These are phyloP conservation scores for Sinopyrophorus schimmeli DNA, from an alignment of 2,888 invertebrate genomes.

Conservation along the genomic window DNA sequence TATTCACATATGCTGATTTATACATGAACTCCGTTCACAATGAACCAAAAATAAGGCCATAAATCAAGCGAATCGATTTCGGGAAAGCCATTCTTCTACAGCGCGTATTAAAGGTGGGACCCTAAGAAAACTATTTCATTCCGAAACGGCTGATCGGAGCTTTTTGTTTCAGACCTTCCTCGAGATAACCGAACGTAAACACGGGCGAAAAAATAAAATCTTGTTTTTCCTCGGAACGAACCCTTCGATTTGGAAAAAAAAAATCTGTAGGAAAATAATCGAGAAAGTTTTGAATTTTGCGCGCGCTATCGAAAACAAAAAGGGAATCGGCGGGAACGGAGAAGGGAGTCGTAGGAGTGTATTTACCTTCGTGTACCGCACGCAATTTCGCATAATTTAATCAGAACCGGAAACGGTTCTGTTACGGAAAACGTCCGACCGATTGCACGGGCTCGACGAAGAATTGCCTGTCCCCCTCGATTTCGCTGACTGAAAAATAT, in stretches of 20 bases:
- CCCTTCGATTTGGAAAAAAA: too few relatives aligned
- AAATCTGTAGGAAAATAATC: too few relatives aligned
- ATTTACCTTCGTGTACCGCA: constrained; percentile 17
- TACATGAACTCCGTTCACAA: constrained; percentile 33
- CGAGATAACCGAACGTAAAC: neutral
- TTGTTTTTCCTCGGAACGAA: too few relatives aligned
- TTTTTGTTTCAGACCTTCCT: neutral
- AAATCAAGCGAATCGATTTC: constrained; percentile 31
- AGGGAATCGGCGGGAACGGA: constrained; percentile 12
- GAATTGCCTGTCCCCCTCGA: too few relatives aligned
- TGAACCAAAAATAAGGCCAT: constrained; percentile 33
- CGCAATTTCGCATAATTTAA: constrained; percentile 12
- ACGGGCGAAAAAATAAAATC: too few relatives aligned
- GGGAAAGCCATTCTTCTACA: constrained; percentile 11
- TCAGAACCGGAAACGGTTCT: constrained; percentile 4
- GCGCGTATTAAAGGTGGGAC: constrained; percentile 11
- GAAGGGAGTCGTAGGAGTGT: constrained; percentile 11
- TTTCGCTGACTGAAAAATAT: too few relatives aligned
- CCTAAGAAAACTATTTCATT: constrained; percentile 8
- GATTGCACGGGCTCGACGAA: too few relatives aligned
- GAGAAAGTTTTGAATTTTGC: too few relatives aligned
- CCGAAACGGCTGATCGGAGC: constrained; percentile 1
- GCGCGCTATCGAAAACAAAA: too few relatives aligned
- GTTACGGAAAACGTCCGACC: constrained; percentile 1
- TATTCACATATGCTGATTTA: constrained; percentile 37